Evolutionary conservation across 2,113 vertebrate species (phyloP).

Genomic region (Phalacrocorax brasilianus): DNA sequence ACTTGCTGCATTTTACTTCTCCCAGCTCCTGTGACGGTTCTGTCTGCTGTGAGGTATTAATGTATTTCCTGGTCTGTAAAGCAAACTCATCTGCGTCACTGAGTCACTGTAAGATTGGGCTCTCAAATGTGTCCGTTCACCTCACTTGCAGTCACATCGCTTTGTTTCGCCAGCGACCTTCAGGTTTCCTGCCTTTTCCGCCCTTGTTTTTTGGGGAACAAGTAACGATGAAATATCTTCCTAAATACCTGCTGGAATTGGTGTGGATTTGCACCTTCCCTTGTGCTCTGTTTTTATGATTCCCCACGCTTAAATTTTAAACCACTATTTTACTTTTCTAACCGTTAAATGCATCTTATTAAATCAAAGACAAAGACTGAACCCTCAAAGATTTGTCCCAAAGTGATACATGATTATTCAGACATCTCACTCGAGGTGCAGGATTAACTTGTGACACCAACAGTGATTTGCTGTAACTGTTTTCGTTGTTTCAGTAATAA

Average conservation of each 20-base stretch:
- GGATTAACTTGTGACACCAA: slow-evolving; percentile 42
- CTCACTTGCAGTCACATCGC: background rate
- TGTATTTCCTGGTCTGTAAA: background rate
- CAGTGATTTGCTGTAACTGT: slow-evolving; percentile 36
- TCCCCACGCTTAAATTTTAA: background rate
- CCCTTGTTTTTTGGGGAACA: background rate
- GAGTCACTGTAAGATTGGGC: background rate
- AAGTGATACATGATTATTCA: slow-evolving; percentile 3
- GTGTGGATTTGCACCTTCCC: background rate
- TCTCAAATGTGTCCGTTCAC: background rate
- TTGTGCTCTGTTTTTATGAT: background rate
- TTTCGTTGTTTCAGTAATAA: slow-evolving; percentile 23
- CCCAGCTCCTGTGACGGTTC: background rate
- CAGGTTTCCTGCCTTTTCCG: background rate
- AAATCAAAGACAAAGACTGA: background rate
- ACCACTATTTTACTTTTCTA: background rate
- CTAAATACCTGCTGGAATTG: background rate
- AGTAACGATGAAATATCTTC: background rate
- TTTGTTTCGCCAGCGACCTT: background rate
- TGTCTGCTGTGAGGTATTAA: background rate
- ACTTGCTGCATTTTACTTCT: background rate
- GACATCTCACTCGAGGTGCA: slow-evolving; percentile 45
- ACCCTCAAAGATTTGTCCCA: background rate
- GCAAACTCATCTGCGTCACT: background rate
- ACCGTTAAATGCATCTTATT: background rate